These are phyloP conservation scores for Kuschelorhynchus macadamiae DNA, from an alignment of 2,888 invertebrate species.

Conservation along the genomic window DNA sequence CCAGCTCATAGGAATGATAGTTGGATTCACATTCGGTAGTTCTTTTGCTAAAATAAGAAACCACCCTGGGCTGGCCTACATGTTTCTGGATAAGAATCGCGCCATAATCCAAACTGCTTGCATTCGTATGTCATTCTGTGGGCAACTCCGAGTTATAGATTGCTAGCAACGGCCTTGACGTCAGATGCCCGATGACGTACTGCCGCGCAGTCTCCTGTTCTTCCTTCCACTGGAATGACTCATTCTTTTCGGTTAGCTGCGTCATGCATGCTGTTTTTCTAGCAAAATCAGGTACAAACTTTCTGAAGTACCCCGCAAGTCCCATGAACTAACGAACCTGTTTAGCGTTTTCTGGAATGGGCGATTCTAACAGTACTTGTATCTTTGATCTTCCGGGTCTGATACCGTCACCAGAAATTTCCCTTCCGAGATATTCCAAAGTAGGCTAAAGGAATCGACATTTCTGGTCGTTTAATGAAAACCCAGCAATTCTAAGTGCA, in stretches of 20 bases:
- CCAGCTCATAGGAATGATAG: slow-evolving; percentile 60
- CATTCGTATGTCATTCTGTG: slow-evolving; percentile 63
- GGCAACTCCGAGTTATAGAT: slow-evolving; percentile 58
- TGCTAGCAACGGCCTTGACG: slow-evolving; percentile 54
- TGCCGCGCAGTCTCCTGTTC: slow-evolving; percentile 47
- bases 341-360: slow-evolving; percentile 36
- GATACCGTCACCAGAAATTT: slow-evolving; percentile 38
- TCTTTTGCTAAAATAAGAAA: slow-evolving; percentile 61
- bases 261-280: slow-evolving; percentile 57
- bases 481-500: slow-evolving; percentile 28
- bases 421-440: slow-evolving; percentile 57
- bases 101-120: slow-evolving; percentile 59
- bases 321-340: slow-evolving; percentile 41
- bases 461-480: slow-evolving; percentile 17
- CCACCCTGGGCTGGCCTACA: slow-evolving; percentile 56
- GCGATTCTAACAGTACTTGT: slow-evolving; percentile 32
- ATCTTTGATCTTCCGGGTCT: slow-evolving; percentile 35
- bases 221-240: slow-evolving; percentile 53
- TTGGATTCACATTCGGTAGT: slow-evolving; percentile 56
- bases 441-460: too few relatives aligned
- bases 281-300: slow-evolving; percentile 45
- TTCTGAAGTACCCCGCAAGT: slow-evolving; percentile 42
- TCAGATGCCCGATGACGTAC: slow-evolving; percentile 48
- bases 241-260: slow-evolving; percentile 52
- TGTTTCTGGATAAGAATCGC: slow-evolving; percentile 60